Percentiles rank a stretch among this genome's conserved stretches.
Evolutionary conservation across 2,888 invertebrate species (phyloP).

Genomic region (Xestia rhomboidea): DNA sequence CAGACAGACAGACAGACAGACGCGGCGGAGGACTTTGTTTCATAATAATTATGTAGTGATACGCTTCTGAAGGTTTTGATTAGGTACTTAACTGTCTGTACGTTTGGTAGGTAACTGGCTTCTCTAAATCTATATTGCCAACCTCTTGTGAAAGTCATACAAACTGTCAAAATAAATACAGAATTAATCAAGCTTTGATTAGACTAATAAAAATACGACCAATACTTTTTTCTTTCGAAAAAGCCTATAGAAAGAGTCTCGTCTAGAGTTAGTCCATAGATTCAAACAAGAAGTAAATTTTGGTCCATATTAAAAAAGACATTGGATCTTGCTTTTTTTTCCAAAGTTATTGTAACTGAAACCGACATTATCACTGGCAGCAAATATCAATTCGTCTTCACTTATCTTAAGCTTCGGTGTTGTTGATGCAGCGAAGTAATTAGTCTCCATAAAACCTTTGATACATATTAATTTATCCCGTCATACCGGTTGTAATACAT

Average conservation of each 20-base stretch:
- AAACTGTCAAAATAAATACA: slow-evolving; percentile 12
- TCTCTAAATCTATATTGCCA: neutral
- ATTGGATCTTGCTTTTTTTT: neutral
- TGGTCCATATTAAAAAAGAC: neutral
- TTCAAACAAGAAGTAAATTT: too few relatives aligned
- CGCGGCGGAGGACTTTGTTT: too few relatives aligned
- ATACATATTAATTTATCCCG: slow-evolving; percentile 80
- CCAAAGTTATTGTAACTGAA: slow-evolving; percentile 21
- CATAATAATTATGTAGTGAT: too few relatives aligned
- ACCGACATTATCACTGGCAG: slow-evolving; percentile 39
- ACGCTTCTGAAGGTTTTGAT: neutral
- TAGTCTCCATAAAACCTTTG: slow-evolving; percentile 77
- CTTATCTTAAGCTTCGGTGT: slow-evolving; percentile 63
- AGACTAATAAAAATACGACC: neutral
- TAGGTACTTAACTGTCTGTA: slow-evolving; percentile 2
- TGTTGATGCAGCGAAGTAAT: slow-evolving; percentile 77
- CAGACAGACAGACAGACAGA: too few relatives aligned
- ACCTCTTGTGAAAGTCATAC: neutral
- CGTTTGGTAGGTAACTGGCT: neutral
- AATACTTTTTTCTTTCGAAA: neutral
- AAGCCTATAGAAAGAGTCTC: neutral
- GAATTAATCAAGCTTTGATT: neutral
- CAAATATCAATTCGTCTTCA: slow-evolving; percentile 53
- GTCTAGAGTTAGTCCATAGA: neutral
- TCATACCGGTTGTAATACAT: slow-evolving; percentile 61